Percentiles rank a stretch among this genome's conserved stretches.
These are phyloP conservation scores for Bombus waltoni DNA, from an alignment of 1,140 invertebrate species.

Conservation along the genomic window DNA sequence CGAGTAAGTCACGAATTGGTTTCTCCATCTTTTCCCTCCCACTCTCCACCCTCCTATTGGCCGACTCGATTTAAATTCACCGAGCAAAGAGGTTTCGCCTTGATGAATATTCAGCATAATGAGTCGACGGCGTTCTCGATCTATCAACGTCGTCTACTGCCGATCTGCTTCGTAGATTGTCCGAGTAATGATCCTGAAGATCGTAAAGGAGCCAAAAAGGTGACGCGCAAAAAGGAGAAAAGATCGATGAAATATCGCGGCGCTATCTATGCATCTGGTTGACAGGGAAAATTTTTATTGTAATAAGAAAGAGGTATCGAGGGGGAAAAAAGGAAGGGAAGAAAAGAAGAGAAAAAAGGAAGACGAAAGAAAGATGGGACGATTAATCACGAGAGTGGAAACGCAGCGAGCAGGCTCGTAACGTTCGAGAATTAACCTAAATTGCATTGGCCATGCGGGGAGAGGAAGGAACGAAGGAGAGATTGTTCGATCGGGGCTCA, in stretches of 20 bases:
- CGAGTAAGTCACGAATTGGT: conserved; percentile 3
- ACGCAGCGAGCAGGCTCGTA: background rate
- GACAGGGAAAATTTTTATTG: background rate
- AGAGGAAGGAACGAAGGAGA: background rate
- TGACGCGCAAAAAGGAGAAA: background rate
- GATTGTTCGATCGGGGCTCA: conserved; percentile 32
- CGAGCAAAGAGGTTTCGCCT: conserved; percentile 47
- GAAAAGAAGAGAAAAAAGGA: background rate
- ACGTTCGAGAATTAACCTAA: conserved; percentile 4
- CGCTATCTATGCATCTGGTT: background rate
- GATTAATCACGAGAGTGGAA: background rate
- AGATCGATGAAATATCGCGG: background rate
- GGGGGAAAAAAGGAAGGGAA: no score
- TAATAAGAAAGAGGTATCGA: background rate
- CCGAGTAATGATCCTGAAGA: conserved; percentile 35
- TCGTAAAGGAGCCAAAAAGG: background rate
- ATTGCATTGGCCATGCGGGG: background rate
- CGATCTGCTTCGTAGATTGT: conserved; percentile 30
- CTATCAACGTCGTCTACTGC: conserved; percentile 46
- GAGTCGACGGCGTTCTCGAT: conserved; percentile 51
- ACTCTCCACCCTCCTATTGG: no score
- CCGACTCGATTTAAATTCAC: conserved; percentile 43
- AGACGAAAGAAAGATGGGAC: background rate
- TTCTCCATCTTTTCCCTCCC: background rate
- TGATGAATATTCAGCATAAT: conserved; percentile 61